Base-by-base conservation (phyloP, 2,888 invertebrate species). In the Lamellibrachia satsuma region DNA sequence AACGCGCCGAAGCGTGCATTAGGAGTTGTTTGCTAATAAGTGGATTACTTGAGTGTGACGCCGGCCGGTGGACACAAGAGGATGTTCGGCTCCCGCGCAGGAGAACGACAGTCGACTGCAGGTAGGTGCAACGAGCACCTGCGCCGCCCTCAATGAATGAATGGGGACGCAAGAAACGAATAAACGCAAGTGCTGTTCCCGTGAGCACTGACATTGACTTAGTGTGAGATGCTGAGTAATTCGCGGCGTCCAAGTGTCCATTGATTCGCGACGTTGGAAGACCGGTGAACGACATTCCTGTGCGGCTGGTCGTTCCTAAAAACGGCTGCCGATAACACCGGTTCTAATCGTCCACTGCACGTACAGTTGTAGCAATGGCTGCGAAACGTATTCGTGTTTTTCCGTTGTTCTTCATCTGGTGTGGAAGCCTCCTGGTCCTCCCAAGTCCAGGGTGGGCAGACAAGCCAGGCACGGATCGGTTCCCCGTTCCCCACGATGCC, bases 401-500 rank as follows among this genome's bases (percentile, higher is more conserved):
- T 75, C 75, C n/a, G 22, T 22, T 75, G 55, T 60, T 51, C 91
- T 91, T 52, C 60, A 57, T 1, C 57, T 91, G 92, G 52, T 52
- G 7, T 90, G 92, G 27, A 90, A 93, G 39, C 39, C 91, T 51
- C 52, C 92, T 8, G 92, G 92, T 52, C 51, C 90, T 22, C 91
- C 90, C 52, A 52, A 92, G 60, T 93, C 93, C 92, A 92, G 93
- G 75, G 75, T 92, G 90, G 92, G 92, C 51, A 93, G 93, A 52
- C 92, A 92, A 4, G 91, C 92, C 57, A 91, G 92, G 22, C 93
- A 93, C 52, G 91, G 93, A 90, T 93, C 93, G 93, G 93, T 93
- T 52, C 90, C 9, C 92, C n/a, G 52, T 94, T 15, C 94, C 94
- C 55, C 92, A 93, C 92, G 92, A 92, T 52, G 93, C 92, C 75